Evolutionary conservation across 1,140 invertebrate species (phyloP).

Genomic region (Zaprionus nigranus): DNA sequence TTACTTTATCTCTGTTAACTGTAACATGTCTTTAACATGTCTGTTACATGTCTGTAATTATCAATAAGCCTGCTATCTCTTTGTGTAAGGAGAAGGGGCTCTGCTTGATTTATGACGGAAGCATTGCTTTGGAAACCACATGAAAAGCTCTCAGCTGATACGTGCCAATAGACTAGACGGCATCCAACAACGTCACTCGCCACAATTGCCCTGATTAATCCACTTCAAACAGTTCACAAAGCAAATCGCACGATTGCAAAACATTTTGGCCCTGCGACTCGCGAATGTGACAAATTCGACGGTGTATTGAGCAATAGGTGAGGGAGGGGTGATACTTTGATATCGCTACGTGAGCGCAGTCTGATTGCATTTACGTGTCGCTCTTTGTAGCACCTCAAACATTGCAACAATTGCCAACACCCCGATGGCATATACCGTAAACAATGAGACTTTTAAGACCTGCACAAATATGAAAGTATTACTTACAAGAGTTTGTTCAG

Average conservation of each 20-base stretch:
- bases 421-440: background rate
- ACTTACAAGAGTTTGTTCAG: background rate
- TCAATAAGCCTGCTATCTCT: no score
- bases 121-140: slow-evolving; percentile 40
- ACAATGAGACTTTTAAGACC: background rate
- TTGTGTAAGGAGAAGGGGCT: background rate
- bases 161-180: slow-evolving; percentile 26
- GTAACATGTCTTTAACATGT: no score
- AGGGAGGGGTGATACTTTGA: slow-evolving; percentile 7
- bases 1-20: no score
- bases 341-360: slow-evolving; percentile 64
- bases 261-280: background rate
- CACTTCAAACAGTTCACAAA: slow-evolving; percentile 37
- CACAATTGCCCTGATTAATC: slow-evolving; percentile 46
- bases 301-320: background rate
- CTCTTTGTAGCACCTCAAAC: slow-evolving; percentile 3
- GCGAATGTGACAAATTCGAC: slow-evolving; percentile 28
- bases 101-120: slow-evolving; percentile 42
- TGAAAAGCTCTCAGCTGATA: slow-evolving; percentile 31
- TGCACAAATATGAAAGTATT: background rate
- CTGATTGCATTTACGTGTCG: slow-evolving; percentile 80
- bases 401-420: background rate
- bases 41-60: no score
- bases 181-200: slow-evolving; percentile 16
- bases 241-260: slow-evolving; percentile 1